phyloP scores from a whole-genome alignment of 2,888 invertebrate genomes.

The Leucophora obtusa region DNA sequence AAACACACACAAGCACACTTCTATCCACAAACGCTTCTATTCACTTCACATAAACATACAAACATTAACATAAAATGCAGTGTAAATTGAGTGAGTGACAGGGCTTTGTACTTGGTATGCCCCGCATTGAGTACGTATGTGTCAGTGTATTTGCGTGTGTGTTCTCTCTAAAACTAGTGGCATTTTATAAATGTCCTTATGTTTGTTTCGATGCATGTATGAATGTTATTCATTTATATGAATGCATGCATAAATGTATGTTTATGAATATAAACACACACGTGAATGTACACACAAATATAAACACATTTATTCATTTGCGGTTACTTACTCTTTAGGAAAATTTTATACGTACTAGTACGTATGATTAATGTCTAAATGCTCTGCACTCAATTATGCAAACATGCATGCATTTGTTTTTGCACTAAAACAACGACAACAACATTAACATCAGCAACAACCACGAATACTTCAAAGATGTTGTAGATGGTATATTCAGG shows the following conservation, averaged over 20 bases:
- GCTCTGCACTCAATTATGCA: slow-evolving; percentile 58
- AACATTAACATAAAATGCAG: slow-evolving; percentile 39
- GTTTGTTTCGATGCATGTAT: slow-evolving; percentile 61
- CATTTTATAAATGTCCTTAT: slow-evolving; percentile 56
- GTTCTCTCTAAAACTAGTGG: not conserved
- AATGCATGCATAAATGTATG: slow-evolving; percentile 32
- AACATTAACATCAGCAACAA: not conserved
- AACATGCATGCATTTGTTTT: slow-evolving; percentile 50
- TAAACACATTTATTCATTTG: not conserved
- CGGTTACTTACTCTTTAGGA: slow-evolving; percentile 6
- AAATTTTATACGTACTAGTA: not conserved
- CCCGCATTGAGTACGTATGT: not conserved
- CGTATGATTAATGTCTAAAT: slow-evolving; percentile 47
- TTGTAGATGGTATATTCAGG: slow-evolving; percentile 9
- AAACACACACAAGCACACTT: not conserved
- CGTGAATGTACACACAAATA: not conserved
- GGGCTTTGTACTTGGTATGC: slow-evolving; percentile 9
- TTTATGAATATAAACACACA: not conserved
- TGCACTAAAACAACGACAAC: not conserved
- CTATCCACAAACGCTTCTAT: not conserved
- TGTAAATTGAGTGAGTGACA: slow-evolving; percentile 51
- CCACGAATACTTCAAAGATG: not conserved
- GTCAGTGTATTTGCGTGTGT: slow-evolving; percentile 13
- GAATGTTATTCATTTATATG: slow-evolving; percentile 55
- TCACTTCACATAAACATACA: slow-evolving; percentile 14